Base-by-base conservation (phyloP, 2,888 invertebrate genomes). In the Cantharis nigra region DNA sequence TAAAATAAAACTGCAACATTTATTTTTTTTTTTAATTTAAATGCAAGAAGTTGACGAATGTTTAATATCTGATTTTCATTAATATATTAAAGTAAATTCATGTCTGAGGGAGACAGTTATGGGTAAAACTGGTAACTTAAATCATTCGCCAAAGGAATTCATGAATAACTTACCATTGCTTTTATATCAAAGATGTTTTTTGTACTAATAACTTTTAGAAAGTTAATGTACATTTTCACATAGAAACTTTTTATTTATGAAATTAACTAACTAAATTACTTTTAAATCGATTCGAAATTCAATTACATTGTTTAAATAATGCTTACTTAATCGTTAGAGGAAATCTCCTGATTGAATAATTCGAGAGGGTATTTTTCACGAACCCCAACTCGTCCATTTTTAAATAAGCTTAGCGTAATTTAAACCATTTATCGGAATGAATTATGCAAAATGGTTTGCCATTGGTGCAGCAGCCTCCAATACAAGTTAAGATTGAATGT, bases 361-460 rank as follows among this genome's bases (percentile, higher is more conserved):
- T n/a, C 49, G n/a, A 49, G 49, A 49, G 49, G 49, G 49, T 49
- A 49, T 49, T 49, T 49, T 49, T 49, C 49, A 49, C 49, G 49
- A 49, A 49, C 49, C 49, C 49, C 20, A 67, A 11, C 26, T 69
- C 73, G 69, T 67, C 78, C 78, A 78, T 78, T 78, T 78, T 76
- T 72, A 76, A 78, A 71, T 72, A 75, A 69, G 30, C 28, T 67
- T 23, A 30, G 49, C 62, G 72, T 75, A 80, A 80, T 83, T 82
- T 78, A 75, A 78, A 64, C 74, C 76, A 78, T 81, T 80, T 79
- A 79, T 78, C 79, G 67, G 72, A 71, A 77, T 79, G 80, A 81
- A 82, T 83, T 84, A 84, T 83, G 83, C 83, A 83, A 83, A 84
- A 82, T 75, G 71, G 62, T 70, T 78, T 74, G 23, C 78, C n/a